Conservation (phyloP, 1,140 invertebrate genomes). For the Hyles vespertilio region DNA sequence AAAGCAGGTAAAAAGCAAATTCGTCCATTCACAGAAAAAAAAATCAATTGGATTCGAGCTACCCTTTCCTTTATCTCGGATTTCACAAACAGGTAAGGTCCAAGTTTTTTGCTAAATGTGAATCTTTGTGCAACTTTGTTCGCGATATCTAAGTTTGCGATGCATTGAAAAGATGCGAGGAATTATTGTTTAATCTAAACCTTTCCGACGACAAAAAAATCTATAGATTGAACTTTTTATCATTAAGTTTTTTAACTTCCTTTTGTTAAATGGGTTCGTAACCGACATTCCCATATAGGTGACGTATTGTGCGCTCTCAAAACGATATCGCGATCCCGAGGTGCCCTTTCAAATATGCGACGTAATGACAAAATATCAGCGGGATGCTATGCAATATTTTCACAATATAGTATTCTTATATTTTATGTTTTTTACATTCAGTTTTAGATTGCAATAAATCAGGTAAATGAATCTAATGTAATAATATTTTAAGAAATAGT, state of each 20-base stretch:
- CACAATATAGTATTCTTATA: slow-evolving; percentile 54
- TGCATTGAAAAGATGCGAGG: slow-evolving; percentile 45
- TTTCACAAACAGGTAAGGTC: slow-evolving; percentile 72
- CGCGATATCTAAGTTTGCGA: slow-evolving; percentile 69
- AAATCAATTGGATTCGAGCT: slow-evolving; percentile 49
- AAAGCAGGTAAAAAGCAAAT: slow-evolving; percentile 52
- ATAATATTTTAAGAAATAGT: too few species aligned
- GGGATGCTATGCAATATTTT: slow-evolving; percentile 59
- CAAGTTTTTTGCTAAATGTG: slow-evolving; percentile 54
- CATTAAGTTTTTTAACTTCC: slow-evolving; percentile 62
- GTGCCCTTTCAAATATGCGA: slow-evolving; percentile 47
- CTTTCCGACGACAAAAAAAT: slow-evolving; percentile 56
- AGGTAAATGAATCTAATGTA: too few species aligned
- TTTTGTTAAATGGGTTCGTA: slow-evolving; percentile 60
- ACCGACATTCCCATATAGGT: slow-evolving; percentile 70
- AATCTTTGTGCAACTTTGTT: slow-evolving; percentile 59
- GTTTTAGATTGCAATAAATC: too few species aligned
- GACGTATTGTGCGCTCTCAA: slow-evolving; percentile 55
- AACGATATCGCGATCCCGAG: slow-evolving; percentile 48
- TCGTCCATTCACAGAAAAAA: slow-evolving; percentile 49
- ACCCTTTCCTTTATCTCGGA: slow-evolving; percentile 71
- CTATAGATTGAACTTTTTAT: slow-evolving; percentile 50
- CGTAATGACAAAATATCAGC: slow-evolving; percentile 69
- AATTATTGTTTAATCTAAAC: slow-evolving; percentile 65
- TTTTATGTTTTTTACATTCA: slow-evolving; percentile 1